These are phyloP conservation scores for Australoheros scitulus DNA, from an alignment of 2,113 vertebrate species.

Conservation along the genomic window DNA sequence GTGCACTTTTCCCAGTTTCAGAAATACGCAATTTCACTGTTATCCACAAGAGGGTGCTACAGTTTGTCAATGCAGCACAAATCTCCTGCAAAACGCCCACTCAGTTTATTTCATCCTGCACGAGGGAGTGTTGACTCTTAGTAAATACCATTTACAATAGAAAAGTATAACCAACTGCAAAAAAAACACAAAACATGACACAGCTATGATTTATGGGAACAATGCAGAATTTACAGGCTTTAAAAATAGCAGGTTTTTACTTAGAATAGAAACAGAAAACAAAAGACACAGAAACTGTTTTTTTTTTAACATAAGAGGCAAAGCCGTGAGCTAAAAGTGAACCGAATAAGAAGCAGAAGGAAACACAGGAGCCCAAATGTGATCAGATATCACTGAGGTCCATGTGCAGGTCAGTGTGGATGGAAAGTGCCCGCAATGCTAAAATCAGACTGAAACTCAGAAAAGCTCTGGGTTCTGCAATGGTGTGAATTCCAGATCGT, in stretches of 20 bases:
- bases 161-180: neutral
- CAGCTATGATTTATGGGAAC: neutral
- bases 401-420: neutral
- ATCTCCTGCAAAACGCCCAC: neutral
- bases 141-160: neutral
- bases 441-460: neutral
- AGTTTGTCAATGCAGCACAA: neutral
- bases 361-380: neutral
- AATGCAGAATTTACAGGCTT: neutral
- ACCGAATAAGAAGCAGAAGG: neutral
- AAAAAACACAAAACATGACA: neutral
- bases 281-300: neutral
- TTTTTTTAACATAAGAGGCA: neutral
- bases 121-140: neutral
- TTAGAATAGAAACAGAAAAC: neutral
- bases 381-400: neutral
- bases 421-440: neutral
- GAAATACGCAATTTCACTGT: neutral
- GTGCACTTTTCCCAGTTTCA: neutral
- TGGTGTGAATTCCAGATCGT: slow-evolving; percentile 18
- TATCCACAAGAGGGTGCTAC: slow-evolving; percentile 35
- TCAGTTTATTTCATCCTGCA: neutral
- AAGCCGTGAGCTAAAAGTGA: neutral
- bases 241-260: neutral
- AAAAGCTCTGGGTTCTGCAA: slow-evolving; percentile 4